Evolutionary conservation across 2,888 invertebrate species (phyloP), one percentile per base, ranked within the genome.

Genomic region (Hypena proboscidalis): DNA sequence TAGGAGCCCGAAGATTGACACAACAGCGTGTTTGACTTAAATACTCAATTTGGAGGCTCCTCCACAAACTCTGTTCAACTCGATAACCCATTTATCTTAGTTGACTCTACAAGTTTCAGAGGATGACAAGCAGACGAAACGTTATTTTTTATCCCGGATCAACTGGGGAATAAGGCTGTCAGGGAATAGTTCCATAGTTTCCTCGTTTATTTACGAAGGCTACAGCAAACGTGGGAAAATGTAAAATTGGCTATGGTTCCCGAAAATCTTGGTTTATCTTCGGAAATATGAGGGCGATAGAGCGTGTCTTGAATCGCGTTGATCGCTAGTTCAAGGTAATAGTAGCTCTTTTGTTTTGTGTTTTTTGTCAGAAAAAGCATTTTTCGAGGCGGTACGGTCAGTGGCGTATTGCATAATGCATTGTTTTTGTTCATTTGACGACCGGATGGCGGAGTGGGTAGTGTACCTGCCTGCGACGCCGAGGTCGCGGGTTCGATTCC

Each of bases 31-130:
- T 40, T 15, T 20, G 40, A 10, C 33, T 44, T 29, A 43, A 22
- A 38, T 27, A 33, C 29, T 37, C 32, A 20, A 38, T 44, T 33
- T 33, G 29, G 10, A 20, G 25, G 32, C 14, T 32, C 15, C 13
- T 20, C 26, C 29, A 30, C 44, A 30, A 45, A 45, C 38, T 29
- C 14, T 17, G 32, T 9, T 15, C 20, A 40, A 56, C 45, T 49
- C 38, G 42, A 56, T 55, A 45, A 45, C 56, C 46, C 46, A 61
- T 61, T 44, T 33, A 59, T 61, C 65, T 47, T 49, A 29, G 49
- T 52, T 59, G 46, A 46, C 44, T 62, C 36, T 47, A 36, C 33
- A 56, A 59, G 41, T 61, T 56, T 51, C 40, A 19, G 31, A 22
- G 37, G 36, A 36, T 59, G 49, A 55, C 55, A 63, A 34, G 56